These are phyloP conservation scores for Centroberyx gerrardi DNA, from an alignment of 2,797 vertebrate genomes.

Conservation along the genomic window DNA sequence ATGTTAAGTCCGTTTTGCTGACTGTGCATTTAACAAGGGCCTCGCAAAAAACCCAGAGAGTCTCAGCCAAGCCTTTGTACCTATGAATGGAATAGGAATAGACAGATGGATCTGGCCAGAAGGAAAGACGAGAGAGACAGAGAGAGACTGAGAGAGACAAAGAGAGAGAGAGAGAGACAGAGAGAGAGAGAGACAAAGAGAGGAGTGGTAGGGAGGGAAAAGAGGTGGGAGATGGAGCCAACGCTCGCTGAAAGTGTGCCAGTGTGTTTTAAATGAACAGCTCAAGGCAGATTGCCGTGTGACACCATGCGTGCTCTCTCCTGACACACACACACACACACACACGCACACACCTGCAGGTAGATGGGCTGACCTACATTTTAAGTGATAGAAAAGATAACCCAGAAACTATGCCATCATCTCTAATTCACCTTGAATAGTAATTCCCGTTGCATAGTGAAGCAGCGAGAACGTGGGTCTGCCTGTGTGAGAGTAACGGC, in stretches of 20 bases:
- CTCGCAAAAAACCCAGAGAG: conserved; percentile 1
- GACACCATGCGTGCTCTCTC: conserved; percentile 17
- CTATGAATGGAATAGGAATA: conserved; percentile 37
- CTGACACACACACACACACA: conserved; percentile 19
- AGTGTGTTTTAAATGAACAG: conserved; percentile 55
- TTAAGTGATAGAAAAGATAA: conserved; percentile 54
- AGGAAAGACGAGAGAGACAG: conserved; percentile 21
- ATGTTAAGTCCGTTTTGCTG: conserved; percentile 51
- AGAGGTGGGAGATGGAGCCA: conserved; percentile 30
- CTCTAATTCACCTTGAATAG: conserved; percentile 44
- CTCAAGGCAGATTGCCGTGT: conserved; percentile 51
- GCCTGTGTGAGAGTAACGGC: background rate
- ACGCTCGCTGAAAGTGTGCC: conserved; percentile 58
- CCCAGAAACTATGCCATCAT: conserved; percentile 48
- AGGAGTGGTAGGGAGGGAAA: conserved; percentile 1
- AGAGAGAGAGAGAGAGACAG: background rate
- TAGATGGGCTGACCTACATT: conserved; percentile 73
- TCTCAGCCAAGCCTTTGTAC: conserved; percentile 34
- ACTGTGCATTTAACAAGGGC: conserved; percentile 38
- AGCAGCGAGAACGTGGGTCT: background rate
- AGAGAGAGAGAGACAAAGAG: conserved; percentile 7
- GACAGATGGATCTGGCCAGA: conserved; percentile 32
- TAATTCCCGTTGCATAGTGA: background rate
- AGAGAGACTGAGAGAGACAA: background rate
- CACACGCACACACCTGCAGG: conserved; percentile 44